Base-by-base conservation (phyloP, 2,113 vertebrate genomes). In the Connochaetes taurinus region DNA sequence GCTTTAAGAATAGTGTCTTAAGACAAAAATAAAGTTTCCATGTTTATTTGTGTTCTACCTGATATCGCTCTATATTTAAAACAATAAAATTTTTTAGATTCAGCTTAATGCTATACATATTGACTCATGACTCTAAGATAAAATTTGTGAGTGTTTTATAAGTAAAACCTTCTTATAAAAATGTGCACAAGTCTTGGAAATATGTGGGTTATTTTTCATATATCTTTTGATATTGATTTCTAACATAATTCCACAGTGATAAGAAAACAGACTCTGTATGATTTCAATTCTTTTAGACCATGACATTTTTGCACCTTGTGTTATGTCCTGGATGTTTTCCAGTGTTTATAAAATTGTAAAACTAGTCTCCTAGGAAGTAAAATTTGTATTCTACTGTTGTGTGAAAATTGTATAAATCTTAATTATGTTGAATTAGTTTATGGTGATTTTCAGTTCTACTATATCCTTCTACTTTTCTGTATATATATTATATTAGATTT, bases 1-100 rank as follows among this genome's bases (percentile, higher is more conserved):
- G 17, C 11, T 91, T 96, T 6, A 95, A 60, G 27, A 87, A 94
- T 58, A 74, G 6, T 43, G 76, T 81, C 12, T 92, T 96, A 92
- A 90, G n/a, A 57, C 33, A 91, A 95, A 93, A 96, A 90, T 50
- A 87, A 95, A 36, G 52, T 43, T 40, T 93, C 21, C n/a, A 50
- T 76, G 9, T 91, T 86, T 47, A 50, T 83, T 71, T 87, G 29
- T 76, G 60, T 90, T 94, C 64, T 92, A 81, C 31, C 2, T 67
- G 27, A 88, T 94, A 9, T 15, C 36, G 27, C 76, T 50, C 55
- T 76, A 76, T 6, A 85, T 50, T 60, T 87, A 57, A 36, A 1
- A 71, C 9, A 90, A 76, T 87, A 3, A 4, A 57, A 27, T 55
- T 57, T 96, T 93, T 90, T 60, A 4, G 91, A 93, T 87, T 88